A percentile compares a stretch with the other conserved stretches of the same genome.
Conservation (phyloP, 2,797 vertebrate genomes). For the Corythornis leucogaster region DNA sequence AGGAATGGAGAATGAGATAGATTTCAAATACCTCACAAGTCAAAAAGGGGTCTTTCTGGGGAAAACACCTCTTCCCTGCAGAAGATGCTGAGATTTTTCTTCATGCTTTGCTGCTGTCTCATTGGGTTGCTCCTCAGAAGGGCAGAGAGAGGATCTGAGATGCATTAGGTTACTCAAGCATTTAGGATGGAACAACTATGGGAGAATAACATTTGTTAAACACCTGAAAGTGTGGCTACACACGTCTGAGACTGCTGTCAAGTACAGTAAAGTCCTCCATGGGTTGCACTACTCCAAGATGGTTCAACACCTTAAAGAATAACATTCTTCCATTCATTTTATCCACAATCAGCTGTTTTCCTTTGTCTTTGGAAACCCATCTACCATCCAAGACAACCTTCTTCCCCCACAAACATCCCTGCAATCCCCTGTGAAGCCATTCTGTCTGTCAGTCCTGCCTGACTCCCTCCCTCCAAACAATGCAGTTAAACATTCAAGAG, state of each 20-base stretch:
- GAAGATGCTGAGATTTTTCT: background rate
- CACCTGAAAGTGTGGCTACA: background rate
- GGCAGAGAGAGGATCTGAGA: background rate
- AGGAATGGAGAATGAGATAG: background rate
- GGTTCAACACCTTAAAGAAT: background rate
- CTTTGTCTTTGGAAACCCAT: background rate
- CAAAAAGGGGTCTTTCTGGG: background rate
- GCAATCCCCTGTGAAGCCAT: background rate
- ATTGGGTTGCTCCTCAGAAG: background rate
- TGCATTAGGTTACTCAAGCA: background rate
- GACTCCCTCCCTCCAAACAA: background rate
- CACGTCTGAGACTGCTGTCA: rapidly evolving
- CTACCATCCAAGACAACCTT: background rate
- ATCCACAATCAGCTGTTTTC: background rate
- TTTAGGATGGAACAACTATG: background rate
- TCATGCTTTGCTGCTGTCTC: background rate
- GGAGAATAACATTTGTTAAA: background rate
- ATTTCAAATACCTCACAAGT: background rate
- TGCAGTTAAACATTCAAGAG: background rate
- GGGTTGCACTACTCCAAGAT: background rate
- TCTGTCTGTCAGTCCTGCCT: background rate
- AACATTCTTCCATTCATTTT: background rate
- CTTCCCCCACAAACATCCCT: background rate
- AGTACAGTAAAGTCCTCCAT: background rate
- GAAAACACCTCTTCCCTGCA: background rate